A percentile compares a stretch with the other conserved stretches of the same genome.
Evolutionary conservation across 2,113 vertebrate species (phyloP).

Genomic region (Tylochromis polylepis): DNA sequence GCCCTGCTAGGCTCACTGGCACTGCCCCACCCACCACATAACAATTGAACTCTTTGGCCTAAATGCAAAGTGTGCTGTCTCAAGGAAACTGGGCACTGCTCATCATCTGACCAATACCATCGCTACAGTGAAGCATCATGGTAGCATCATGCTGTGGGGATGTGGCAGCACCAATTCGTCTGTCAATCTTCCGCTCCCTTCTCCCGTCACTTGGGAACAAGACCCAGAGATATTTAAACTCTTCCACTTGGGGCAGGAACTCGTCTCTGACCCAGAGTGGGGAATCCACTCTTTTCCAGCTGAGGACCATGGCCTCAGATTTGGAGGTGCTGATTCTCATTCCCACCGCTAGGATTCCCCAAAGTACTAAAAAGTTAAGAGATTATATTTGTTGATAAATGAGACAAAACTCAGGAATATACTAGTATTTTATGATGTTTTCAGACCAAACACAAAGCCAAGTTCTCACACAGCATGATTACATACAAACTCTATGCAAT

Average conservation of each 20-base stretch:
- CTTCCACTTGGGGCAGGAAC: not conserved
- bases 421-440: no score
- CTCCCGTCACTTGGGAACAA: not conserved
- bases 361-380: not conserved
- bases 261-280: not conserved
- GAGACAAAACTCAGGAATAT: no score
- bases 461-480: not conserved
- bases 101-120: not conserved
- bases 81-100: not conserved
- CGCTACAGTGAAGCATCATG: not conserved
- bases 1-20: not conserved
- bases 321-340: not conserved
- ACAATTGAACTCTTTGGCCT: not conserved
- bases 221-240: not conserved
- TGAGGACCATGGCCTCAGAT: not conserved
- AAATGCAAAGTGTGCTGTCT: not conserved
- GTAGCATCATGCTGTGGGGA: not conserved
- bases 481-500: not conserved
- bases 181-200: not conserved
- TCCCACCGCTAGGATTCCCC: not conserved
- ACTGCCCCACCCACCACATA: not conserved
- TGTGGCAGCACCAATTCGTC: not conserved
- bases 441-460: no score
- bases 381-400: no score
- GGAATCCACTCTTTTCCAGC: not conserved